Evolutionary conservation across 2,888 invertebrate genomes (phyloP).

Genomic region (Polymixis lichenea): DNA sequence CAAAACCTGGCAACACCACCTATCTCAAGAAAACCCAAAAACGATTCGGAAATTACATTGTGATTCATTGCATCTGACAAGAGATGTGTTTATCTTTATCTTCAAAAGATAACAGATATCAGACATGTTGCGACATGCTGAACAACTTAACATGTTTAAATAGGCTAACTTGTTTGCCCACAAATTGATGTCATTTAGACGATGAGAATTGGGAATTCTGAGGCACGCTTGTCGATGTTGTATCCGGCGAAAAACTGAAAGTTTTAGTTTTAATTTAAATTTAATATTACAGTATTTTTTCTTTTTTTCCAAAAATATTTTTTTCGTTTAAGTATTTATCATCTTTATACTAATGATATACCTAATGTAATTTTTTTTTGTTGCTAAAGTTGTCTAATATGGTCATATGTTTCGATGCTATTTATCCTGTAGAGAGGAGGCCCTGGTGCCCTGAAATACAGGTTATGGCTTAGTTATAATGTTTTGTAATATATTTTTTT

Average conservation of each 20-base stretch:
- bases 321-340: too few species aligned
- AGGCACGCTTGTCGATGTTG: background rate
- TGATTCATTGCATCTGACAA: constrained; percentile 66
- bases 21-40: constrained; percentile 51
- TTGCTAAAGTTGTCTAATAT: too few species aligned
- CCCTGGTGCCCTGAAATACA: too few species aligned
- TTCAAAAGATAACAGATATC: constrained; percentile 42
- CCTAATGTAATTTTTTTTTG: too few species aligned
- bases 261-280: too few species aligned
- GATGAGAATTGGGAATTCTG: constrained; percentile 16
- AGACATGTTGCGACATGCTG: constrained; percentile 45
- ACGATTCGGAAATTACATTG: constrained; percentile 70
- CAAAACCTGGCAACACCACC: constrained; percentile 36
- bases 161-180: constrained; percentile 49
- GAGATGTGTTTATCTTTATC: constrained; percentile 63
- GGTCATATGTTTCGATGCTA: too few species aligned
- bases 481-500: too few species aligned
- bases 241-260: background rate
- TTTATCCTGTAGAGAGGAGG: too few species aligned
- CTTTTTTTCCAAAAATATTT: too few species aligned
- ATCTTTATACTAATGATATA: too few species aligned
- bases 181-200: constrained; percentile 26
- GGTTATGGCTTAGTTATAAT: too few species aligned
- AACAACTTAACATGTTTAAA: constrained; percentile 60
- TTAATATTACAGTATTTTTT: too few species aligned